Evolutionary conservation across 2,888 invertebrate species (phyloP), one percentile per base, ranked within the genome.

Genomic region (Cryptops parisi): DNA sequence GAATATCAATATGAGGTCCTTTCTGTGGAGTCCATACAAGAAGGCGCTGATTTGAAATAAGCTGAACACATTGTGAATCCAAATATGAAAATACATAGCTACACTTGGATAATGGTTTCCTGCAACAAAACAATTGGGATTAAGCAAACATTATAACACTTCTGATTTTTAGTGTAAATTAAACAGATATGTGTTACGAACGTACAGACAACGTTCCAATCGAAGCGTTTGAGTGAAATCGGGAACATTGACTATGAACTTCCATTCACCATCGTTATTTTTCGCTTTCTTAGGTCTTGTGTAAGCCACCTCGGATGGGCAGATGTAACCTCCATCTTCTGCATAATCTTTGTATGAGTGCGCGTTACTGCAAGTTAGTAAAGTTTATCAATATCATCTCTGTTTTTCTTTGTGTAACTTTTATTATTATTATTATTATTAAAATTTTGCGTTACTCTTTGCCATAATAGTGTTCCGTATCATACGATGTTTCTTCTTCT

Each of bases 161-260:
- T n/a, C n/a, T n/a, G n/a, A n/a, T n/a, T n/a, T n/a, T n/a, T n/a
- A n/a, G n/a, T n/a, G n/a, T n/a, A n/a, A n/a, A n/a, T n/a, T n/a
- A n/a, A n/a, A n/a, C n/a, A n/a, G n/a, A n/a, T n/a, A n/a, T n/a
- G n/a, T n/a, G n/a, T 41, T 41, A 5, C n/a, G 17, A 46, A 75
- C 80, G 78, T 65, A 81, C 81, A 79, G 73, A 72, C 87, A 87
- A 65, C 85, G 84, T 65, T 87, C 87, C 54, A 87, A 70, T 6
- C 87, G 70, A 48, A 87, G 65, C 0, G 86, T 87, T 70, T 87
- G 87, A 5, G 84, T 84, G 62, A 86, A 84, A 58, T 84, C 83
- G 27, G 60, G 64, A 0, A 85, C 84, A 62, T 87, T 87, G 45
- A 87, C 85, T 59, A 87, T 83, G 64, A 81, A 86, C 64, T 86